Evolutionary conservation across 35 echinoderm and acorn worm species (phyloP).

Genomic region (Chiridota heheva): DNA sequence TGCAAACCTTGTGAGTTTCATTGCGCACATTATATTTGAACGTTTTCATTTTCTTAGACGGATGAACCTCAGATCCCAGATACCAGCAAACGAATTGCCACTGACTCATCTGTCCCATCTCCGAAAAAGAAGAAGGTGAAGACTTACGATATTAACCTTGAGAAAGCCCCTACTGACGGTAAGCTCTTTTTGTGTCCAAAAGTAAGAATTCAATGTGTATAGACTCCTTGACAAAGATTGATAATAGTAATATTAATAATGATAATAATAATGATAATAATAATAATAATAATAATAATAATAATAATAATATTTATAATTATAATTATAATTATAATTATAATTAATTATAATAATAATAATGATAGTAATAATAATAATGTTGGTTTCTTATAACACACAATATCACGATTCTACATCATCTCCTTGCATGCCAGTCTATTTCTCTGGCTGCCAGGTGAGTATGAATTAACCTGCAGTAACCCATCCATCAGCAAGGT

Average conservation of each 20-base stretch:
- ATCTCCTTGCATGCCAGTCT: no score
- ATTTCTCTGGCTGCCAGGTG: no score
- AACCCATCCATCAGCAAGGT: no score
- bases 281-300: not conserved
- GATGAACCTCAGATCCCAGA: slow-evolving; percentile 69
- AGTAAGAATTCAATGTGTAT: not conserved
- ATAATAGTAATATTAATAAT: not conserved
- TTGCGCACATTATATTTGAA: not conserved
- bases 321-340: no score
- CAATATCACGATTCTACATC: no score
- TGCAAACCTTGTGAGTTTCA: not conserved
- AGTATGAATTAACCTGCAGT: no score
- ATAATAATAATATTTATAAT: not conserved
- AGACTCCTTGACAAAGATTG: not conserved
- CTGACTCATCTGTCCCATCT: slow-evolving; percentile 47
- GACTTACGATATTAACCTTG: slow-evolving; percentile 69
- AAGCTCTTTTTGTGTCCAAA: slow-evolving; percentile 23
- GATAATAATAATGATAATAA: not conserved
- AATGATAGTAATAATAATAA: no score
- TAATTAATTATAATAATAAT: no score
- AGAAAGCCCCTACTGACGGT: slow-evolving; percentile 81
- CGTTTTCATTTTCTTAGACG: slow-evolving; percentile 50
- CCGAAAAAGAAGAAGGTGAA: slow-evolving; percentile 93
- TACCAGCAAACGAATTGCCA: slow-evolving; percentile 40
- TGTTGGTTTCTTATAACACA: no score